phyloP scores from a whole-genome alignment of 2,888 invertebrate species.

The Philhelius pedissequus region DNA sequence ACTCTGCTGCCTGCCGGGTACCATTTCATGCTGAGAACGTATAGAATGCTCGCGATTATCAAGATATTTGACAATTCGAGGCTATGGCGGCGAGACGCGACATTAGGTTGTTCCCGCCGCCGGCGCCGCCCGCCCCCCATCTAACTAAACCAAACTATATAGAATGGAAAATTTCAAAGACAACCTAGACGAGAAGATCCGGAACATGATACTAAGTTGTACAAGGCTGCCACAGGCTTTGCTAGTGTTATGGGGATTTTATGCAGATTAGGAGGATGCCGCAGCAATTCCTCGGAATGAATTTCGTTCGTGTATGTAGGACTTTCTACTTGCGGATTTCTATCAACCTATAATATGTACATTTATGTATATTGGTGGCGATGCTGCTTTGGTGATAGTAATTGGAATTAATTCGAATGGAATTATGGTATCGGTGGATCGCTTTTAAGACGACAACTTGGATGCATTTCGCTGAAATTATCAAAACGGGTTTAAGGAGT shows the following conservation, averaged over 20 bases:
- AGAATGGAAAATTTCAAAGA: slow-evolving; percentile 51
- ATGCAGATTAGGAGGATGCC: slow-evolving; percentile 63
- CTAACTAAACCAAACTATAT: neutral
- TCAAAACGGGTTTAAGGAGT: neutral
- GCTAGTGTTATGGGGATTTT: slow-evolving; percentile 56
- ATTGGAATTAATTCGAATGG: slow-evolving; percentile 63
- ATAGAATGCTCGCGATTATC: slow-evolving; percentile 51
- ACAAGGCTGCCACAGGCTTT: slow-evolving; percentile 47
- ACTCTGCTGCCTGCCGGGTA: neutral
- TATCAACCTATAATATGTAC: neutral
- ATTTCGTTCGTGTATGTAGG: slow-evolving; percentile 6
- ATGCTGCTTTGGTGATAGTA: slow-evolving; percentile 42
- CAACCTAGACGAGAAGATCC: slow-evolving; percentile 40
- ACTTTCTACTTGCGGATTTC: slow-evolving; percentile 55
- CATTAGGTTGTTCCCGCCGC: neutral
- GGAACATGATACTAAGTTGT: slow-evolving; percentile 33
- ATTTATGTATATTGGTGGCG: neutral
- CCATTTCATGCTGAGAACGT: slow-evolving; percentile 10
- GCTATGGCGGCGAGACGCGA: neutral
- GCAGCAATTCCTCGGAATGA: slow-evolving; percentile 22
- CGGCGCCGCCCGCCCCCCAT: neutral
- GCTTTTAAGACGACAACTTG: slow-evolving; percentile 13
- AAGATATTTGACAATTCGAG: slow-evolving; percentile 55
- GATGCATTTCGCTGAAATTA: slow-evolving; percentile 30
- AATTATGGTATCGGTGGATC: slow-evolving; percentile 48